A percentile compares a stretch with the other conserved stretches of the same genome.
Conservation (phyloP, 2,113 vertebrate genomes). For the Suricata suricatta region DNA sequence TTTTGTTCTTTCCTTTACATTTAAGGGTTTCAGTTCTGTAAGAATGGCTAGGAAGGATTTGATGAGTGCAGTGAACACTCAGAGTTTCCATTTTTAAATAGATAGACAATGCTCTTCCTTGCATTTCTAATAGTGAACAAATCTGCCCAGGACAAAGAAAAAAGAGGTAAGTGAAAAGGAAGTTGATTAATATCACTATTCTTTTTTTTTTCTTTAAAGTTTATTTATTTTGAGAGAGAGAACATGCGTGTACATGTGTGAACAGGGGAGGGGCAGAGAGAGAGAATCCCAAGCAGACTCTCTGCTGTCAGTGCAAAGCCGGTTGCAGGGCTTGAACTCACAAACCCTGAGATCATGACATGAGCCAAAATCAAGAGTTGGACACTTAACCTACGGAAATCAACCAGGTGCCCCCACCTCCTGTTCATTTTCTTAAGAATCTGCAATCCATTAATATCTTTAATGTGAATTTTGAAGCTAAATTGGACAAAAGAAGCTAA, state of each 20-base stretch:
- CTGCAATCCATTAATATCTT: neutral
- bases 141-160: neutral
- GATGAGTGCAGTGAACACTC: too few species aligned
- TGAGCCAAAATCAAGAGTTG: too few species aligned
- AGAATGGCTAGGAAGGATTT: neutral
- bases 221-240: too few species aligned
- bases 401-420: too few species aligned
- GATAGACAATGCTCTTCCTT: neutral
- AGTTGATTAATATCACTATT: neutral
- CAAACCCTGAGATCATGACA: too few species aligned
- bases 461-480: neutral
- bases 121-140: constrained; percentile 7
- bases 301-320: too few species aligned
- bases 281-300: too few species aligned
- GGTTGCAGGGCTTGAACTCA: too few species aligned
- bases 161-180: neutral
- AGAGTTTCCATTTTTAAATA: too few species aligned
- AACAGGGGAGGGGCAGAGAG: too few species aligned
- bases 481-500: neutral
- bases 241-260: too few species aligned
- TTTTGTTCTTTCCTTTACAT: constrained; percentile 21
- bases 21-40: neutral
- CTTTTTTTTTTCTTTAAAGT: neutral
- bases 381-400: too few species aligned
- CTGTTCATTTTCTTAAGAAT: neutral